Percentiles rank a stretch among this genome's conserved stretches.
phyloP scores from a whole-genome alignment of 2,113 vertebrate genomes.

The Cranoglanis bouderius region DNA sequence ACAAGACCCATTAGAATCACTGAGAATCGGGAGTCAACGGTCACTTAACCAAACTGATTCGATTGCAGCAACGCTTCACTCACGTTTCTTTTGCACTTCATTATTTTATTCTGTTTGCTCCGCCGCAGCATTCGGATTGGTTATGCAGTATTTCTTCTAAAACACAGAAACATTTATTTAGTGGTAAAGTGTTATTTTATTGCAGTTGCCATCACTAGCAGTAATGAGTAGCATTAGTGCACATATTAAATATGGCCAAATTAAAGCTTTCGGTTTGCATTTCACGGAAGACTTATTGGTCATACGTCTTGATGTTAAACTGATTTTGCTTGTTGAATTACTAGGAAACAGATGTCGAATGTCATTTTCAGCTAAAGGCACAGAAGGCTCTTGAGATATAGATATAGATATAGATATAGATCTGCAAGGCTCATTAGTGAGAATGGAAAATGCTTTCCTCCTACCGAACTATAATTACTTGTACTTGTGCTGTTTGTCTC shows the following conservation, averaged over 20 bases:
- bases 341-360: slow-evolving; percentile 9
- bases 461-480: slow-evolving; percentile 19
- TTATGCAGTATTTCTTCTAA: background rate
- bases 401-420: slow-evolving; percentile 19
- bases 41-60: slow-evolving; percentile 46
- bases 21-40: slow-evolving; percentile 43
- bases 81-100: slow-evolving; percentile 32
- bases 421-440: slow-evolving; percentile 26
- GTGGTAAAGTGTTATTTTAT: background rate
- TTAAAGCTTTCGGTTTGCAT: background rate
- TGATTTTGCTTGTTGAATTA: slow-evolving; percentile 16
- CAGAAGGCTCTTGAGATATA: slow-evolving; percentile 28
- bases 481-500: slow-evolving; percentile 13
- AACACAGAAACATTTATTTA: background rate
- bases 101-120: slow-evolving; percentile 40
- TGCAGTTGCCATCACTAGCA: background rate
- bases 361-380: slow-evolving; percentile 27
- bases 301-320: background rate
- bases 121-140: background rate
- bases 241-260: background rate
- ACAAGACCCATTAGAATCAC: background rate
- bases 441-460: background rate
- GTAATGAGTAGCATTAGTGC: background rate
- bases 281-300: background rate
- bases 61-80: slow-evolving; percentile 15